Evolutionary conservation across 2,113 vertebrate genomes (phyloP).

Genomic region (Agapornis roseicollis): DNA sequence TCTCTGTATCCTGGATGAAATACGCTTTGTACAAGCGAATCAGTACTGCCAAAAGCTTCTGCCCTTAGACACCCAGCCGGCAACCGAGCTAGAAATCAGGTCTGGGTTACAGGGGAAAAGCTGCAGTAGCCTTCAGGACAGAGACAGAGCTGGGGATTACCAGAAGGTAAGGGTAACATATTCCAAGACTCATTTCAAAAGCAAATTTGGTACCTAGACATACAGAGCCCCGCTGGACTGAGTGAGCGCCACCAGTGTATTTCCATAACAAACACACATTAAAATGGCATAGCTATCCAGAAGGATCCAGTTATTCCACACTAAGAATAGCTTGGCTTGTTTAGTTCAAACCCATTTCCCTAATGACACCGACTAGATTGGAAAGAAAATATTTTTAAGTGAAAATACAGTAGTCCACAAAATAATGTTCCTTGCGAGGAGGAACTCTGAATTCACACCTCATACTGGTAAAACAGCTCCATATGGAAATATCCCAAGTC

Average conservation of each 20-base stretch:
- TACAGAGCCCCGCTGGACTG: neutral
- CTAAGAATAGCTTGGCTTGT: neutral
- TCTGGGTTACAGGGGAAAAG: neutral
- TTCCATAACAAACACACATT: neutral
- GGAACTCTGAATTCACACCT: conserved; percentile 20
- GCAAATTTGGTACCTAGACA: neutral
- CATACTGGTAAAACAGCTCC: conserved; percentile 5
- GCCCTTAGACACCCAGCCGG: neutral
- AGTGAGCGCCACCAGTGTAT: neutral
- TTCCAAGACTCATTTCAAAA: neutral
- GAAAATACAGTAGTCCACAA: neutral
- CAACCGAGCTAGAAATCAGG: neutral
- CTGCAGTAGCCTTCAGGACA: neutral
- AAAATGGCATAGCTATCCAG: neutral
- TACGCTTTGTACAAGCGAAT: neutral
- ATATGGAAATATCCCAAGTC: conserved; percentile 19
- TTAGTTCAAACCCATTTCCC: neutral
- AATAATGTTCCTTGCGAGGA: neutral
- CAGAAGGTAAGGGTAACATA: neutral
- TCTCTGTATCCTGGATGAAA: neutral
- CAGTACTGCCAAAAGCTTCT: neutral
- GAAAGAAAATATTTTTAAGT: neutral
- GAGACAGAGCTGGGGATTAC: neutral
- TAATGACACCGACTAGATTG: neutral
- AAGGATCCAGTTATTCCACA: neutral